These are phyloP conservation scores for Eupithecia inturbata DNA, from an alignment of 2,888 invertebrate genomes.

Conservation along the genomic window DNA sequence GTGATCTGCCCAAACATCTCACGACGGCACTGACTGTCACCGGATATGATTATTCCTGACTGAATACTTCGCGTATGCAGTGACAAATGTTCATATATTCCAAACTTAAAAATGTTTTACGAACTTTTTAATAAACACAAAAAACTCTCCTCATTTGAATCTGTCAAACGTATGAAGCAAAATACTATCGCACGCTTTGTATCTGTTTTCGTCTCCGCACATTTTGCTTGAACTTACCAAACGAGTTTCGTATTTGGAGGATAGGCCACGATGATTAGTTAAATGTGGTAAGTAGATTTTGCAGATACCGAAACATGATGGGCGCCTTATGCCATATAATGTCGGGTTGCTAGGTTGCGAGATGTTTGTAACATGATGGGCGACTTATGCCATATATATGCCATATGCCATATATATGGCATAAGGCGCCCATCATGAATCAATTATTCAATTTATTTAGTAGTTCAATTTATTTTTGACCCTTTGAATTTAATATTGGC, in stretches of 20 bases:
- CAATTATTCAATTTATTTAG: no score
- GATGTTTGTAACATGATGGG: no score
- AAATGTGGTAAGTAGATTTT: not conserved
- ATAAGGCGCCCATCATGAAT: no score
- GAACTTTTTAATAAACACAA: no score
- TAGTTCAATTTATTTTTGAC: no score
- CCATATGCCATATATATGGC: no score
- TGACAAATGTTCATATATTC: not conserved
- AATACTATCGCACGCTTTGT: not conserved
- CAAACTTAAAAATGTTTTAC: not conserved
- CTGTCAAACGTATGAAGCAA: no score
- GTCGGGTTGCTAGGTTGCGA: no score
- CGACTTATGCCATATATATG: no score
- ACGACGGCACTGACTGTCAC: not conserved
- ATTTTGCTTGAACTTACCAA: not conserved
- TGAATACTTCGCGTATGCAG: not conserved
- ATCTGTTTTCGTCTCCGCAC: not conserved
- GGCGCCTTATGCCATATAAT: no score
- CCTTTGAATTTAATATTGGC: no score
- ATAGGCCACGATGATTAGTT: not conserved
- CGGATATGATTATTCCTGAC: not conserved
- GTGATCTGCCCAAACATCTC: not conserved
- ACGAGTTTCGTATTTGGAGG: not conserved
- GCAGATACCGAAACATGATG: not conserved
- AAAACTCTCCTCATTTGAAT: not conserved